A percentile compares a stretch with the other conserved stretches of the same genome.
Conservation (phyloP, 2,888 invertebrate genomes). For the Drosophila kuntzei region DNA sequence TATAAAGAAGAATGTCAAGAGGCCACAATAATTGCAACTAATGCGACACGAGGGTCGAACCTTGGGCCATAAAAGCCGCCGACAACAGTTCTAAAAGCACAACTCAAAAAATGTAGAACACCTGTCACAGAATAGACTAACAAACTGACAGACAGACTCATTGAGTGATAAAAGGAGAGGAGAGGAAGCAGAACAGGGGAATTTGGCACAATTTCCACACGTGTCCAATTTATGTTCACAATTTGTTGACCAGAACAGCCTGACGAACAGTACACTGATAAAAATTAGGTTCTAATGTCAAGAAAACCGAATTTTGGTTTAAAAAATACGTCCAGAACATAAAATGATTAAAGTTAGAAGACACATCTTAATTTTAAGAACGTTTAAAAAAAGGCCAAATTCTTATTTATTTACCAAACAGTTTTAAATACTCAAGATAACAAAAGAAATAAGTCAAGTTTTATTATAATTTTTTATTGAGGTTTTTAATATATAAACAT, state of each 20-base stretch:
- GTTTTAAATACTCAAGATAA: no score
- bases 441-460: no score
- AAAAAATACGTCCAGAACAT: no score
- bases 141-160: conserved; percentile 4
- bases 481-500: no score
- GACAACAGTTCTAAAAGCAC: conserved; percentile 21
- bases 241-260: conserved; percentile 49
- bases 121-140: conserved; percentile 49
- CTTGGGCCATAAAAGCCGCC: conserved; percentile 67
- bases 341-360: no score
- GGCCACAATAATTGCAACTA: conserved; percentile 80
- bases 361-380: no score
- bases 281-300: no score
- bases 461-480: no score
- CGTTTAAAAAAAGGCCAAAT: no score
- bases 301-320: no score
- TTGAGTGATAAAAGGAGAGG: neutral
- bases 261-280: no score
- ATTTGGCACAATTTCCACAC: conserved; percentile 44
- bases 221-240: conserved; percentile 53
- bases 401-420: no score
- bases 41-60: conserved; percentile 71
- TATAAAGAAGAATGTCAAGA: conserved; percentile 80
- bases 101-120: conserved; percentile 57
- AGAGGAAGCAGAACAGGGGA: conserved; percentile 3